Base-by-base conservation (phyloP, 2,888 invertebrate genomes). In the Eugnorisma glareosa region DNA sequence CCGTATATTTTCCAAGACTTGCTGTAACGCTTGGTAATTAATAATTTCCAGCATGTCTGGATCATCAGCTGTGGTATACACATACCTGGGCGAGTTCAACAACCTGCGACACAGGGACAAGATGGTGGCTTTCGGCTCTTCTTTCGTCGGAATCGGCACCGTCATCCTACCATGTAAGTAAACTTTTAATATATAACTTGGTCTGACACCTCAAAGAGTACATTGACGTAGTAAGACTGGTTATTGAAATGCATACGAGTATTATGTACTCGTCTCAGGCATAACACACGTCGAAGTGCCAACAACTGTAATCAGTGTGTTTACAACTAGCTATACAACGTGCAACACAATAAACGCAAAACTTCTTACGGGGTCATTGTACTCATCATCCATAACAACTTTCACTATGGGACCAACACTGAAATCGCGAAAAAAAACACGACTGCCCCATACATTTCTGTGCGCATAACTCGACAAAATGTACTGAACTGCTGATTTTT, bases 31-130 rank as follows among this genome's bases (percentile, higher is more conserved):
- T 74, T 37, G 11, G 31, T 67, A 1, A 61, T 35, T 69, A 91
- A 86, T 10, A 28, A 15, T 73, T 90, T 89, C 1, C 90, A 97
- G 97, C 83, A 94, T 94, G 86, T 93, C 97, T 0, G 96, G 96
- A 2, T 94, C 96, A 0, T 94, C 97, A 66, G 97, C 97, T 0
- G 97, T 97, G 18, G 97, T 96, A 8, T 97, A 97, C 89, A 97
- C 97, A 0, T 96, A 97, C 87, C 92, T 97, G 7, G 97, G 97
- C 7, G 97, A 97, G 88, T 97, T 97, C 91, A 97, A 97, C 84
- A 95, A 95, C 82, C 89, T 95, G 2, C 90, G 93, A 0, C 95
- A 97, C 84, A 89, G 97, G 64, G 97, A 97, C 90, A 96, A 96
- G 84, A 96, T 97, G 94, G 96, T 97, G 1, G 94, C 97, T 0